Base-by-base conservation (phyloP, 2,113 vertebrate genomes). In the Scartelaos histophorus region DNA sequence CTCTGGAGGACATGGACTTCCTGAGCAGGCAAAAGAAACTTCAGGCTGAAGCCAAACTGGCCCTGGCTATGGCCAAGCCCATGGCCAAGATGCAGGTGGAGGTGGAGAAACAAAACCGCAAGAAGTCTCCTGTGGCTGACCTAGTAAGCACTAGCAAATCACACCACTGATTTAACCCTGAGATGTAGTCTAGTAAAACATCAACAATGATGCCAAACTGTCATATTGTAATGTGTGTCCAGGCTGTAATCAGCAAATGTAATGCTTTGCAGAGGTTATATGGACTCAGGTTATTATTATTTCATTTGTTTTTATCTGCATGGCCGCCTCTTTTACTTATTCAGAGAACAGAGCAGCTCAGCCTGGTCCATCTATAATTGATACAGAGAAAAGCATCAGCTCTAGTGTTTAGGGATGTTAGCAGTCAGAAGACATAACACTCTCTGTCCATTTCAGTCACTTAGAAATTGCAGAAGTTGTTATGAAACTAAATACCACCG, bases 11-110 rank as follows among this genome's bases (percentile, higher is more conserved):
- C 88, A 97, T 98, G 97, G 98, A 99, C 89, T 99, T 99, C 87
- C 90, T 98, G 88, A 97, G 93, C 78, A 94, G 97, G 73, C 97
- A 99, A 90, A 98, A 96, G 94, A 99, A 99, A 82, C 92, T 99
- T 73, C 98, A 98, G 80, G 96, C 96, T 0, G 97, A 99, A 88
- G 98, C 98, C 38, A 99, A 98, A 90, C 93, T 99, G 93, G 98
- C 98, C 9, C 85, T 99, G 62, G 97, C 98, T 3, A 99, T 99
- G 98, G 98, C 97, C 21, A 98, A 98, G 49, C 98, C 98, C 72
- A 99, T 99, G 98, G 97, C 98, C 83, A 98, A 98, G 91, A 99
- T 99, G 98, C 97, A 99, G 91, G 97, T 99, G 64, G 96, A 99
- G 88, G 98, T 99, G 92, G 98, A 99, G 79, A 98, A 98, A 75